Evolutionary conservation across 1,140 invertebrate species (phyloP).

Genomic region (Nephotettix cincticeps): DNA sequence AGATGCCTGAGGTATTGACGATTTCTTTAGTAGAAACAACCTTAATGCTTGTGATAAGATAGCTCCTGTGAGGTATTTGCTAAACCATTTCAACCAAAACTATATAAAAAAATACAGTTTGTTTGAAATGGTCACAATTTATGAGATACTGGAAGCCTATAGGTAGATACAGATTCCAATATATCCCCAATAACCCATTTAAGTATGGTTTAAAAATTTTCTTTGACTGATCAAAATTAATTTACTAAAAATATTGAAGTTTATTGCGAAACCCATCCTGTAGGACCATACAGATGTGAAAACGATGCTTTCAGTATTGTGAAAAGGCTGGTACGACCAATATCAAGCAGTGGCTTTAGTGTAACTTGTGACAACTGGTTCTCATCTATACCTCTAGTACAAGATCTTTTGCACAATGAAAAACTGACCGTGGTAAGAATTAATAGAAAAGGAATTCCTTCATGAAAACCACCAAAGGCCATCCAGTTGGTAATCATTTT

Average conservation of each 20-base stretch:
- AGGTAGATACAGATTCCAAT: constrained; percentile 48
- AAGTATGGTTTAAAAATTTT: constrained; percentile 46
- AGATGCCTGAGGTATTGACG: neutral
- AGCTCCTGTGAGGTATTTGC: too few relatives aligned
- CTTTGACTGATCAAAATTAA: constrained; percentile 39
- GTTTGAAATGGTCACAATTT: constrained; percentile 45
- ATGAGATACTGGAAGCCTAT: constrained; percentile 48
- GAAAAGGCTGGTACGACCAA: constrained; percentile 30
- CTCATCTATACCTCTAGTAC: constrained; percentile 30
- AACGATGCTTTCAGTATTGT: constrained; percentile 40
- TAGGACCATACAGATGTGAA: constrained; percentile 39
- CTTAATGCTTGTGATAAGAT: too few relatives aligned
- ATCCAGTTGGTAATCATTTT: constrained; percentile 21
- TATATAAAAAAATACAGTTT: constrained; percentile 44
- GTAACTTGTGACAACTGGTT: constrained; percentile 39
- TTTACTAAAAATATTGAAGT: constrained; percentile 41
- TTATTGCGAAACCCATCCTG: constrained; percentile 41
- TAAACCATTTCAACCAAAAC: constrained; percentile 43
- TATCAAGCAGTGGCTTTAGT: constrained; percentile 33
- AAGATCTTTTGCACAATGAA: neutral
- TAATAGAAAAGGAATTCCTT: constrained; percentile 28
- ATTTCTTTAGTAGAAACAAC: too few relatives aligned
- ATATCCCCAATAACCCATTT: constrained; percentile 48
- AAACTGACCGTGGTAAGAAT: constrained; percentile 24
- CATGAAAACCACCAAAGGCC: neutral